Percentiles rank a stretch among this genome's conserved stretches.
These are phyloP conservation scores for Eupithecia dodoneata DNA, from an alignment of 2,888 invertebrate species.

Conservation along the genomic window DNA sequence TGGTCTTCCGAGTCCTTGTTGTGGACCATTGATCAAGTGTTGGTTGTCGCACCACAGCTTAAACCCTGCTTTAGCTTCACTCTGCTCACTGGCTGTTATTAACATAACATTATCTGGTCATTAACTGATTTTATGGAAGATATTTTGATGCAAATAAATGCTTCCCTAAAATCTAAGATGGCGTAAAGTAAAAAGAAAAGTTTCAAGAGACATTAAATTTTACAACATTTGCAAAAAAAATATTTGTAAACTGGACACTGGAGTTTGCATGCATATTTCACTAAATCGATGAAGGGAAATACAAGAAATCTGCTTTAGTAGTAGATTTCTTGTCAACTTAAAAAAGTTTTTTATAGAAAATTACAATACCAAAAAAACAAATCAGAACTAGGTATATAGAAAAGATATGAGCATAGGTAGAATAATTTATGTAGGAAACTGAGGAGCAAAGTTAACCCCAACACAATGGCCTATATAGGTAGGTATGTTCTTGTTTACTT, in stretches of 20 bases:
- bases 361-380: too few relatives aligned
- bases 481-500: neutral
- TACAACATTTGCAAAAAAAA: neutral
- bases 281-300: neutral
- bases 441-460: neutral
- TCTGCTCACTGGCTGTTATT: conserved; percentile 25
- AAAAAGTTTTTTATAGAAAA: too few relatives aligned
- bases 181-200: neutral
- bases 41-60: conserved; percentile 4
- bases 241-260: neutral
- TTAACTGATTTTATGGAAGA: neutral
- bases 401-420: neutral
- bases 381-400: too few relatives aligned
- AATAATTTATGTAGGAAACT: neutral
- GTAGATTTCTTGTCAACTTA: too few relatives aligned
- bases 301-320: neutral
- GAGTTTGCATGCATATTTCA: neutral
- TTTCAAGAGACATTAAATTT: neutral
- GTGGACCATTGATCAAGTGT: conserved; percentile 63
- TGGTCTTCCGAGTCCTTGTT: conserved; percentile 59
- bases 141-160: neutral
- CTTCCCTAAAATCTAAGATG: neutral
- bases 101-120: neutral
- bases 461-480: neutral
- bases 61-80: conserved; percentile 24